Base-by-base conservation (phyloP, 1,140 invertebrate species). In the Melitaea cinxia region DNA sequence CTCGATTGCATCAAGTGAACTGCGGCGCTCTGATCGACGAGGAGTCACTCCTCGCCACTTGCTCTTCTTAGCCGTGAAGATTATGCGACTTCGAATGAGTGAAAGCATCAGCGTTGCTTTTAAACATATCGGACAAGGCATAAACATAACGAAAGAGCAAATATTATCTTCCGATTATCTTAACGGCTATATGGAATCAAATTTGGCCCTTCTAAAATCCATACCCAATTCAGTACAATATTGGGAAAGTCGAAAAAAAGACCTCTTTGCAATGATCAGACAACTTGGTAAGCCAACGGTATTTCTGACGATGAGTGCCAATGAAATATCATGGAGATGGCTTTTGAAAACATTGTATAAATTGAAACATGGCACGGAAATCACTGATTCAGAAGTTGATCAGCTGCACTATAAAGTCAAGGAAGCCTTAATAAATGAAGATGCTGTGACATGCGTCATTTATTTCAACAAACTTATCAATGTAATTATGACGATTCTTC, bases 361-460 rank as follows among this genome's bases (percentile, higher is more conserved):
- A 14, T 1, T 0, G 0, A 26, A 10, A n/a, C 23, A 26, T 50
- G 47, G 26, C 24, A 14, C 3, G 2, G 24, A 50, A n/a, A 7
- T 24, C 0, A 10, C 12, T 1, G 47, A 50, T 26, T 10, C 9
- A 10, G 9, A 50, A 50, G 26, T 26, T 50, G n/a, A 10, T 50
- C 2, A 1, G 4, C 5, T 50, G 39, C 15, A 19, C 7, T n/a
- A 12, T 4, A 39, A 55, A n/a, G n/a, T n/a, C n/a, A 55, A 21
- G 53, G 12, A 10, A 30, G 53, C 12, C 53, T 55, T 17, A 55
- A 39, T 37, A 30, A 55, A 19, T 55, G 33, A n/a, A 15, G 53
- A 55, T 19, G 33, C 53, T 12, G 37, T 55, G 21, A 55, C 39
- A 55, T 55, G 53, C 19, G 53, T 33, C 23, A 23, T 33, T 2